These are phyloP conservation scores for Patagioenas fasciata DNA, from an alignment of 2,113 vertebrate genomes.

Conservation along the genomic window DNA sequence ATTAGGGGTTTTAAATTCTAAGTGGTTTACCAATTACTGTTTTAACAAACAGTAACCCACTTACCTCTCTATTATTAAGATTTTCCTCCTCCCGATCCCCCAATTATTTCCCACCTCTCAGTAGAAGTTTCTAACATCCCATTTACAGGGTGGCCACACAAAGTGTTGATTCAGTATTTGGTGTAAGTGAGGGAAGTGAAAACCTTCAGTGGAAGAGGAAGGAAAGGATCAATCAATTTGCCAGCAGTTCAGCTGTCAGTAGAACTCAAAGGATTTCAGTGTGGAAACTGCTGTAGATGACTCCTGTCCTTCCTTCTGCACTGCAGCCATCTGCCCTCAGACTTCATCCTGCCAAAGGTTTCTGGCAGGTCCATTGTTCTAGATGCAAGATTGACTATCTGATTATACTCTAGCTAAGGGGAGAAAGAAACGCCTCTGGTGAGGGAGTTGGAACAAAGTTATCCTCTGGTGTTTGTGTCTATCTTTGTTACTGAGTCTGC, in stretches of 20 bases:
- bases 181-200: neutral
- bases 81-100: neutral
- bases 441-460: neutral
- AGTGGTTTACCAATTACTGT: conserved; percentile 45
- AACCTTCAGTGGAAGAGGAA: conserved; percentile 8
- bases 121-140: neutral
- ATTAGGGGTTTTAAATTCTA: neutral
- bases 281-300: conserved; percentile 3
- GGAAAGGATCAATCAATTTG: conserved; percentile 57
- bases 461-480: neutral
- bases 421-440: neutral
- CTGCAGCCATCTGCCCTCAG: conserved; percentile 53
- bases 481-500: neutral
- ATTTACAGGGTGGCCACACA: neutral
- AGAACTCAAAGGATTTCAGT: conserved; percentile 56
- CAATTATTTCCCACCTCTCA: neutral
- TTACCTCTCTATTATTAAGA: neutral
- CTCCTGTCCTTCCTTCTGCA: conserved; percentile 25
- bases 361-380: conserved; percentile 46
- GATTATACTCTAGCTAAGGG: neutral
- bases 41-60: conserved; percentile 17
- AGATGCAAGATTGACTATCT: neutral
- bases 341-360: conserved; percentile 55
- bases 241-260: conserved; percentile 47
- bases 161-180: neutral